Base-by-base conservation (phyloP, 2,113 vertebrate genomes). In the Danionella cerebrum region DNA sequence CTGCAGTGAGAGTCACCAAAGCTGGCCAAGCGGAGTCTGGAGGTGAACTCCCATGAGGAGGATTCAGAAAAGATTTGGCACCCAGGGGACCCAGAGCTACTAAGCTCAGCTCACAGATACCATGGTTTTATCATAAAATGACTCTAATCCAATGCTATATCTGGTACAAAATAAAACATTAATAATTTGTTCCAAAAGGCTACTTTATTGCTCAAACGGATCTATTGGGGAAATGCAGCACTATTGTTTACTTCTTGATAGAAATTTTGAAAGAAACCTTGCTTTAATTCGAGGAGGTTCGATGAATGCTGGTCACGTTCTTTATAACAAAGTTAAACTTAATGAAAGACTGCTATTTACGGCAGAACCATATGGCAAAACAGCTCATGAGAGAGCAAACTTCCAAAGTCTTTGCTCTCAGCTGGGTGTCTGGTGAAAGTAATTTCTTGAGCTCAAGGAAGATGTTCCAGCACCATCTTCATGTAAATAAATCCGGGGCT, bases 121-220 rank as follows among this genome's bases (percentile, higher is more conserved):
- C 65, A 65, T 72, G 69, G 53, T 70, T 39, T 11, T 42, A 42
- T 50, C 48, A 69, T 65, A 60, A 44, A 63, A 76, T 65, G 1
- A 4, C 16, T 25, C 35, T 27, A 27, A 59, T n/a, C n/a, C n/a
- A n/a, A n/a, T n/a, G n/a, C n/a, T n/a, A n/a, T n/a, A n/a, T n/a
- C n/a, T n/a, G n/a, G n/a, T n/a, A n/a, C n/a, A n/a, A n/a, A n/a
- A n/a, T n/a, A n/a, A n/a, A n/a, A n/a, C n/a, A n/a, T n/a, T n/a
- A n/a, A n/a, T n/a, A n/a, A n/a, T n/a, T n/a, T n/a, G n/a, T n/a
- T n/a, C n/a, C n/a, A n/a, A n/a, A n/a, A n/a, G n/a, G n/a, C n/a
- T n/a, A n/a, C n/a, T n/a, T n/a, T n/a, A n/a, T n/a, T n/a, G n/a
- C n/a, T n/a, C n/a, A n/a, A n/a, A n/a, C n/a, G n/a, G n/a, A n/a